Percentiles rank a stretch among this genome's conserved stretches.
Evolutionary conservation across 1,140 invertebrate genomes (phyloP).

Genomic region (Stegodyphus mimosarum): DNA sequence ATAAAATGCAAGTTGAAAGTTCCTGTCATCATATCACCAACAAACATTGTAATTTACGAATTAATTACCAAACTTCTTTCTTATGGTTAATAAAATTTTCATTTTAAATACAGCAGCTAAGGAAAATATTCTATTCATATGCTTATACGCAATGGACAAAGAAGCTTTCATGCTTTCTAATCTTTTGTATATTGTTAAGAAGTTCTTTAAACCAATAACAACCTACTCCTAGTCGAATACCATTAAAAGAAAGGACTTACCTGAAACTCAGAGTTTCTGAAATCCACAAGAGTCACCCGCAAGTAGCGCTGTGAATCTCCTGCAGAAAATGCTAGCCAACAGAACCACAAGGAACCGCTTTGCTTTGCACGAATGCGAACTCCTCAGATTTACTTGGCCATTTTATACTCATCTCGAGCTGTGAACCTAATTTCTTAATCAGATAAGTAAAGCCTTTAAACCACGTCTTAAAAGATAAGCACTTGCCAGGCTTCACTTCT

Average conservation of each 20-base stretch:
- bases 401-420: constrained; percentile 14
- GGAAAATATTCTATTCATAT: too few species aligned
- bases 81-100: too few species aligned
- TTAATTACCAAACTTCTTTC: too few species aligned
- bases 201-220: too few species aligned
- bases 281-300: constrained; percentile 58
- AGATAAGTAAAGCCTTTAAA: not conserved
- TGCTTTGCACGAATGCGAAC: constrained; percentile 57
- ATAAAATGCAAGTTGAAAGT: too few species aligned
- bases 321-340: constrained; percentile 59
- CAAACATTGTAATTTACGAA: too few species aligned
- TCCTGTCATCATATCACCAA: too few species aligned
- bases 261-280: constrained; percentile 38
- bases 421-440: not conserved
- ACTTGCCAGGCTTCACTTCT: constrained; percentile 39
- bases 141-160: too few species aligned
- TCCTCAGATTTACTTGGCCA: not conserved
- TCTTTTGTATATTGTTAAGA: too few species aligned
- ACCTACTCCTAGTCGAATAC: too few species aligned
- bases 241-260: not conserved
- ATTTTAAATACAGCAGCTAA: too few species aligned
- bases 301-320: constrained; percentile 53
- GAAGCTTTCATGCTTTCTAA: too few species aligned
- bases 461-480: constrained; percentile 30
- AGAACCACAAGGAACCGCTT: constrained; percentile 57